Percentiles rank a stretch among this genome's conserved stretches.
Conservation (phyloP, 2,113 vertebrate genomes). For the Chrysochloris asiatica region DNA sequence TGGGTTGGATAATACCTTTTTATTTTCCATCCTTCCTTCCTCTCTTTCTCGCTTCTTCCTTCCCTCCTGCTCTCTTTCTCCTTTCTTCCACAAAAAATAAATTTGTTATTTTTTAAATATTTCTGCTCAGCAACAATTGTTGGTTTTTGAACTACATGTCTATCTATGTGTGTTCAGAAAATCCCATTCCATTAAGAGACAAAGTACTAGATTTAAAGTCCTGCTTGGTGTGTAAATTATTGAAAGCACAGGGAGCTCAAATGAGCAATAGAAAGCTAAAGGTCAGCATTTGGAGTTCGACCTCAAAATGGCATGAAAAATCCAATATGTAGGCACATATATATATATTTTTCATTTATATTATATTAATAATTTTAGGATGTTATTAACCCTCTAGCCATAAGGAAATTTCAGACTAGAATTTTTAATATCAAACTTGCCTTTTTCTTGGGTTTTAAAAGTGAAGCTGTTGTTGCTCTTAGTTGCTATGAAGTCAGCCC, state of each 20-base stretch:
- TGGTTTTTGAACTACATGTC: conserved; percentile 10
- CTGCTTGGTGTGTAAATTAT: conserved; percentile 24
- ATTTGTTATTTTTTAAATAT: conserved; percentile 14
- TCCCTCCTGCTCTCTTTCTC: neutral
- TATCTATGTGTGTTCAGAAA: neutral
- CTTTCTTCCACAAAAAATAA: neutral
- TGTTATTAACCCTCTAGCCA: conserved; percentile 58
- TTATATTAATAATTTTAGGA: conserved; percentile 43
- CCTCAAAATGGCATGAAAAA: conserved; percentile 52
- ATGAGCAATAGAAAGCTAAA: conserved; percentile 49
- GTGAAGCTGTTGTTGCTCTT: neutral
- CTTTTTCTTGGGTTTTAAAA: conserved; percentile 51
- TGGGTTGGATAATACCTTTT: neutral
- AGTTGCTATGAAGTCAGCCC: neutral
- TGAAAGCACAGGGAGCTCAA: conserved; percentile 30
- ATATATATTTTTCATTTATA: conserved; percentile 50
- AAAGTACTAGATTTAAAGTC: conserved; percentile 42
- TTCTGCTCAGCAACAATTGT: conserved; percentile 18
- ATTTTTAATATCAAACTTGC: conserved; percentile 61
- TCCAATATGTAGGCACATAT: conserved; percentile 52
- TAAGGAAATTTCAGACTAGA: conserved; percentile 60
- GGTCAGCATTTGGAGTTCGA: conserved; percentile 47
- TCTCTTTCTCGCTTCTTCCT: accelerated
- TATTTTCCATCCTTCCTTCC: neutral
- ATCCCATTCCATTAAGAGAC: neutral